Evolutionary conservation across 2,113 vertebrate genomes (phyloP).

Genomic region (Barnardius zonarius): DNA sequence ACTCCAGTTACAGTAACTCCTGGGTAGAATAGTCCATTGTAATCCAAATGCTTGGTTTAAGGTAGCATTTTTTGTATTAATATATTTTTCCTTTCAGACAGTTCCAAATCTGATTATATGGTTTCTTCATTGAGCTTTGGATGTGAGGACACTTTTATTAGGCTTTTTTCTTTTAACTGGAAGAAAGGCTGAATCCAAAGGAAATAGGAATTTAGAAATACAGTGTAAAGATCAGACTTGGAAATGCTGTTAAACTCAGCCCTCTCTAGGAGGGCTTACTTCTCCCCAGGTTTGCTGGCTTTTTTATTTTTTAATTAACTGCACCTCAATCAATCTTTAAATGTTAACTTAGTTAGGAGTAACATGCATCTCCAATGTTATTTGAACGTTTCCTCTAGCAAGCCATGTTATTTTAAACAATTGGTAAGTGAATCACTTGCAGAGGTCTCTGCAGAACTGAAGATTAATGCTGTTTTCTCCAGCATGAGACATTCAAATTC

Average conservation of each 20-base stretch:
- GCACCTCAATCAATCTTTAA: conserved; percentile 46
- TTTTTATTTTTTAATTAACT: not conserved
- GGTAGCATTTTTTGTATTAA: not conserved
- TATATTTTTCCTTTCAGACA: not conserved
- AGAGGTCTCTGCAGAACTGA: conserved; percentile 30
- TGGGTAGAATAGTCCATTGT: not conserved
- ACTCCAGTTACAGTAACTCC: not conserved
- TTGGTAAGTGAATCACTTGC: conserved; percentile 4
- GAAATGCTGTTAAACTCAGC: not conserved
- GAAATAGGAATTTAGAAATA: not conserved
- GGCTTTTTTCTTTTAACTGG: not conserved
- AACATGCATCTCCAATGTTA: conserved; percentile 47
- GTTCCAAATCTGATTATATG: not conserved
- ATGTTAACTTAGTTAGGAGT: conserved; percentile 23
- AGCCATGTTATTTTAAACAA: conserved; percentile 50
- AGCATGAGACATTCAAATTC: conserved; percentile 27
- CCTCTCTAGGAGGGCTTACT: not conserved
- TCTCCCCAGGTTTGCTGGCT: not conserved
- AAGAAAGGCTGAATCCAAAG: not conserved
- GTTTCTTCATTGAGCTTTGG: not conserved
- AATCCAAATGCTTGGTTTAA: not conserved
- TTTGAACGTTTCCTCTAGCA: conserved; percentile 51
- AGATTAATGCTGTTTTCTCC: conserved; percentile 43
- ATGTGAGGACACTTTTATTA: not conserved
- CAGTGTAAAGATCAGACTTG: not conserved